A percentile compares a stretch with the other conserved stretches of the same genome.
These are phyloP conservation scores for Dipodomys merriami DNA, from an alignment of 2,113 vertebrate species.

Conservation along the genomic window DNA sequence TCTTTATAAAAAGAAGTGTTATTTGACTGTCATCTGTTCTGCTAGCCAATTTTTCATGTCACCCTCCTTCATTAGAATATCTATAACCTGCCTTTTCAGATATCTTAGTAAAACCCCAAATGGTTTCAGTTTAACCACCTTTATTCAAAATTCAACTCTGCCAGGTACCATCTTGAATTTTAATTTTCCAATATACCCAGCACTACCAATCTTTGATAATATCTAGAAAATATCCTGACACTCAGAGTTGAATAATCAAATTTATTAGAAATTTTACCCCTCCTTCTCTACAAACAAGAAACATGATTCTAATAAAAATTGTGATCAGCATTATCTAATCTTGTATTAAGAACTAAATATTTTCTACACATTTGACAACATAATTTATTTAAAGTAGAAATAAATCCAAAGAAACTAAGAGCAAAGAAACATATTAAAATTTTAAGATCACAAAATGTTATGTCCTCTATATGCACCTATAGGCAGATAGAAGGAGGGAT, in stretches of 20 bases:
- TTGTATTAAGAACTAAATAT: not conserved
- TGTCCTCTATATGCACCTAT: too few species aligned
- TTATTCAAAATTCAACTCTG: constrained; percentile 18
- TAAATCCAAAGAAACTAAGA: not conserved
- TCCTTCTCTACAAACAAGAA: not conserved
- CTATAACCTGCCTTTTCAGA: constrained; percentile 2
- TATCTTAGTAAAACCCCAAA: constrained; percentile 64
- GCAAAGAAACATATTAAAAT: not conserved
- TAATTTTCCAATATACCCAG: not conserved
- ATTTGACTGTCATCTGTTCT: constrained; percentile 46
- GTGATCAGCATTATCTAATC: not conserved
- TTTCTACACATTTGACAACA: not conserved
- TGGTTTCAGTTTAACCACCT: constrained; percentile 24
- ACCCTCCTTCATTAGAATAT: constrained; percentile 47
- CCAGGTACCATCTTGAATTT: not conserved
- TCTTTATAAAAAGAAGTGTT: constrained; percentile 27
- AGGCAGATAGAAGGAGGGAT: not conserved
- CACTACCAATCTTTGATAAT: not conserved
- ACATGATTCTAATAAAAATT: not conserved
- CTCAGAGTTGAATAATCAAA: not conserved
- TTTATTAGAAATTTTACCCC: not conserved
- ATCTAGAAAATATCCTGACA: not conserved
- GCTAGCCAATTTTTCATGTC: constrained; percentile 50
- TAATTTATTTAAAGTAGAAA: not conserved
- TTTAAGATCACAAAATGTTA: too few species aligned